Percentiles rank a stretch among this genome's conserved stretches.
Conservation (phyloP, 1,140 invertebrate species). For the Ridgeia piscesae region DNA sequence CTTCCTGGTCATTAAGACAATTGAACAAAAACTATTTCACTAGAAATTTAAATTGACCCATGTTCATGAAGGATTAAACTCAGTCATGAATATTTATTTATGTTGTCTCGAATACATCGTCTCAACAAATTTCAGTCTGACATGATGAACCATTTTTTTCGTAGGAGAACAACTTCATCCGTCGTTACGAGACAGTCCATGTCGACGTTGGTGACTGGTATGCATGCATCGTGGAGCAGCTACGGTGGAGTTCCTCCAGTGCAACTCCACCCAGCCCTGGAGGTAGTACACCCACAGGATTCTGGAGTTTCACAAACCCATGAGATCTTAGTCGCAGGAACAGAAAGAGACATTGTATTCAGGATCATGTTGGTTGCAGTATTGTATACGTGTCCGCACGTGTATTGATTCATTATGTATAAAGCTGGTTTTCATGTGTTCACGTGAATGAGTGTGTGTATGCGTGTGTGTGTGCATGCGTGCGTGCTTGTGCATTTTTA, state of each 20-base stretch:
- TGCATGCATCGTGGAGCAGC: slow-evolving; percentile 38
- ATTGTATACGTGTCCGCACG: background rate
- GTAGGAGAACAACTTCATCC: slow-evolving; percentile 53
- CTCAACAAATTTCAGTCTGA: no score
- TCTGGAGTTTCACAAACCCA: background rate
- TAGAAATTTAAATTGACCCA: no score
- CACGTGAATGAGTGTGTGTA: background rate
- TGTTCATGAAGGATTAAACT: no score
- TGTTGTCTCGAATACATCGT: no score
- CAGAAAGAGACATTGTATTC: background rate
- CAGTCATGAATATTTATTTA: no score
- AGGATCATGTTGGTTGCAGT: background rate
- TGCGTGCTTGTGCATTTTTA: background rate
- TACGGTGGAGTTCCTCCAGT: slow-evolving; percentile 32
- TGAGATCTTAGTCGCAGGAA: background rate
- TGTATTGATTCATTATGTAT: background rate
- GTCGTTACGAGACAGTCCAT: slow-evolving; percentile 43
- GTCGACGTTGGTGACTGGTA: slow-evolving; percentile 55
- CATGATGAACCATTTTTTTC: background rate
- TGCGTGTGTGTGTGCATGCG: background rate
- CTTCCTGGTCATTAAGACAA: no score
- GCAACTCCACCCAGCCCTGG: background rate
- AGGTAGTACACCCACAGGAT: background rate
- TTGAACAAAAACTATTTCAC: no score
- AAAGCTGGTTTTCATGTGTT: background rate